Evolutionary conservation across 2,797 vertebrate genomes (phyloP).

Genomic region (Tamandua tetradactyla): DNA sequence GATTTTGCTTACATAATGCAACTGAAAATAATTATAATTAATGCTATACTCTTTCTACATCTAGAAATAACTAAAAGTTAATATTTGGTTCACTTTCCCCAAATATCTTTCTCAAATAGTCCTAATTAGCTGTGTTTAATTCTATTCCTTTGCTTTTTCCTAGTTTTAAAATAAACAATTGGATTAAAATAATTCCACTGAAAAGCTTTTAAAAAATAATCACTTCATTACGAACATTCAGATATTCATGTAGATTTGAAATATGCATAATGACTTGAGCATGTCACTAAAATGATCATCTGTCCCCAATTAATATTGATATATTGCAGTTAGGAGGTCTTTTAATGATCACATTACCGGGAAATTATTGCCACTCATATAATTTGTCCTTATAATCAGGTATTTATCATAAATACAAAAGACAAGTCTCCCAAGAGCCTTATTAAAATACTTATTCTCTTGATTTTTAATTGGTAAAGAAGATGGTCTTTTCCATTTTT

Average conservation of each 20-base stretch:
- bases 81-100: slow-evolving; percentile 4
- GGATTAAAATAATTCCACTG: slow-evolving; percentile 57
- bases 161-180: slow-evolving; percentile 79
- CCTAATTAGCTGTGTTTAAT: slow-evolving; percentile 35
- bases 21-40: not conserved
- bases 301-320: slow-evolving; percentile 95
- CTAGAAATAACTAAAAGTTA: not conserved
- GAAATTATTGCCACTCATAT: slow-evolving; percentile 93
- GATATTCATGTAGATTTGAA: slow-evolving; percentile 86
- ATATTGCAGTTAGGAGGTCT: slow-evolving; percentile 88
- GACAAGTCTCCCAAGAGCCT: slow-evolving; percentile 85
- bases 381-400: slow-evolving; percentile 95
- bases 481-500: slow-evolving; percentile 75
- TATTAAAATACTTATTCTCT: slow-evolving; percentile 84
- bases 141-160: not conserved
- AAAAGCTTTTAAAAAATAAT: slow-evolving; percentile 80
- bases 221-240: slow-evolving; percentile 87
- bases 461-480: slow-evolving; percentile 85
- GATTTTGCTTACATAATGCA: not conserved
- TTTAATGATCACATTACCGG: slow-evolving; percentile 92
- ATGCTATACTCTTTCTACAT: not conserved
- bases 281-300: slow-evolving; percentile 90
- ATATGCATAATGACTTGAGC: slow-evolving; percentile 88
- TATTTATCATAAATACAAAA: slow-evolving; percentile 91
- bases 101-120: not conserved